Evolutionary conservation across 2,113 vertebrate species (phyloP), one percentile per base, ranked within the genome.

Genomic region (Istiophorus platypterus): DNA sequence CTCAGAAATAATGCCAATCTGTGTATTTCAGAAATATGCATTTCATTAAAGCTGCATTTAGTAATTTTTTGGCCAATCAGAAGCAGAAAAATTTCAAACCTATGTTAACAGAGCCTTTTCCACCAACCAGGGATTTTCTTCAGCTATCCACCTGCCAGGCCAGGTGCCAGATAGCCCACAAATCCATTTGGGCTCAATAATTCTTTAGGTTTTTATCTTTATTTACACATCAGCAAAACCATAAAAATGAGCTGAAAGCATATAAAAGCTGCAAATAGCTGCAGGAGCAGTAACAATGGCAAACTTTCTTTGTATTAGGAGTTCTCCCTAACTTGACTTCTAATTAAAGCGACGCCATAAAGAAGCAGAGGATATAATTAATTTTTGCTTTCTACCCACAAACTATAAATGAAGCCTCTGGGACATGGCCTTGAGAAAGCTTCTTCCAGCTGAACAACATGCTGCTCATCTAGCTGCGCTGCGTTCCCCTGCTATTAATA

Each of bases 401-500:
- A 47, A 37, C 41, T 14, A 22, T 2, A 66, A 27, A 26, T 18
- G 65, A 34, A 77, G 7, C 42, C 61, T 61, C 20, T 7, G 12
- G 15, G 39, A 65, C 17, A 13, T 27, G 15, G 11, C 20, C 57
- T 7, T 7, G 45, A 20, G 7, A 68, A 72, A 27, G 47, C 65
- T 24, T 31, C 54, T 70, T 54, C 13, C 14, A 17, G n/a, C 14
- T 58, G 20, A 34, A 10, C 51, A 56, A 65, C 27, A 45, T 26
- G 37, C 62, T n/a, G 62, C 73, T 5, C 24, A 45, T 69, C 22
- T 7, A 27, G 58, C 67, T 13, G 2, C 69, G 66, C 58, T 24
- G 27, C 24, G 13, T 64, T 78, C 69, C 47, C 22, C 51, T 29
- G 11, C 24, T 58, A 42, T 76, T 31, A 52, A 51, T 69, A 26